Evolutionary conservation across 2,113 vertebrate species (phyloP), one percentile per base, ranked within the genome.

Genomic region (Cebidichthys violaceus): DNA sequence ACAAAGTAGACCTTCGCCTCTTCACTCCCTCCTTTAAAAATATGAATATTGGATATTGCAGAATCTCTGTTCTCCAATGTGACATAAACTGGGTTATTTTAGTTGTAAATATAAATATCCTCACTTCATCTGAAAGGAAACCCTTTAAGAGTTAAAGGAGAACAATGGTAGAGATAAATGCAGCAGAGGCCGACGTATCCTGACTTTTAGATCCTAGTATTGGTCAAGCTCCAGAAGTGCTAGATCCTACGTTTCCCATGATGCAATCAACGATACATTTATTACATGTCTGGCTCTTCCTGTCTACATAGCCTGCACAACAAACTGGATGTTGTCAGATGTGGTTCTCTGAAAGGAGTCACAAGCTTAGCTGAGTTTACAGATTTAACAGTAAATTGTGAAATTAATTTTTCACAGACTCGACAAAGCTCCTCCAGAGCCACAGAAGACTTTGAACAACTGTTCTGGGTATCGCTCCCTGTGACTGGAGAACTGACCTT

Each of bases 31-130:
- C 15, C 4, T 43, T 15, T 37, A 1, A 10, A 50, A 52, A 33
- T 33, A 33, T 33, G 33, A 33, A 33, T 33, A 6, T 33, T 33
- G 33, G 33, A 6, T 37, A 37, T 7, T 18, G 43, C 29, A 41
- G 17, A 41, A 31, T 50, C 14, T 24, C 20, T 37, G 9, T n/a
- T 70, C 41, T 69, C 9, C 6, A 31, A 6, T 17, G 7, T 17
- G 24, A 57, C 14, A 71, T 45, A 24, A 20, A 33, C 22, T 76
- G 47, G 37, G 11, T 76, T 17, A 75, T 39, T 59, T 57, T 33
- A 24, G 27, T 11, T 17, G 11, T 45, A 22, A 73, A 60, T 22
- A 43, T 72, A 74, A 47, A 15, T 15, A 45, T 4, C 15, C 22
- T 60, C 18, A 4, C 70, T 60, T 60, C 9, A 57, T 20, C n/a